Evolutionary conservation across 2,797 vertebrate genomes (phyloP).

Genomic region (Carduelis carduelis): DNA sequence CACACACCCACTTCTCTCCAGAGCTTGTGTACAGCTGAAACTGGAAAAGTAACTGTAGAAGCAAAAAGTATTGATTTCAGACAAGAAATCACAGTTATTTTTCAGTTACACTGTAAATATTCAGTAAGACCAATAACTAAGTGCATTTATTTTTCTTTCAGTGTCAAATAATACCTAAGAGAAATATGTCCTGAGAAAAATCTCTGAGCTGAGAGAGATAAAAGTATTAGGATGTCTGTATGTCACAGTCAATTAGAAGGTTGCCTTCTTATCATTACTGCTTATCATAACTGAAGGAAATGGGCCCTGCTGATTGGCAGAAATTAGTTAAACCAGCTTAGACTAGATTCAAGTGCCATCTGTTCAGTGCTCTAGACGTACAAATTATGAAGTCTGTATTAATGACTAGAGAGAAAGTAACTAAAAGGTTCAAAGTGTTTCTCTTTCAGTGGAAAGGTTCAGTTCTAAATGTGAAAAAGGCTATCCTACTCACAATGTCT

Average conservation of each 20-base stretch:
- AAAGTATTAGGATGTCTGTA: constrained; percentile 31
- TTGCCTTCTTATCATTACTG: constrained; percentile 34
- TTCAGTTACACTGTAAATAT: background rate
- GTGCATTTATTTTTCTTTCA: background rate
- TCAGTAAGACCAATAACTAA: background rate
- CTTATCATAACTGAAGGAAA: constrained; percentile 46
- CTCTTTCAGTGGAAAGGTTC: background rate
- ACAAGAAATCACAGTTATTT: background rate
- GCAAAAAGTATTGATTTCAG: background rate
- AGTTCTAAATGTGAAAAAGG: background rate
- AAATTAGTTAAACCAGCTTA: constrained; percentile 46
- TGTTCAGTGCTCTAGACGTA: background rate
- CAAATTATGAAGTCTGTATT: background rate
- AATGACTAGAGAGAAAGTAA: background rate
- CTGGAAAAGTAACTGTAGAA: background rate
- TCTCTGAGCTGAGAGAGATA: constrained; percentile 10
- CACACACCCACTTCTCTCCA: background rate
- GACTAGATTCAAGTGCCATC: background rate
- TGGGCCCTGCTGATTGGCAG: background rate
- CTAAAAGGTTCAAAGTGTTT: background rate
- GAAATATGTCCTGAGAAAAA: constrained; percentile 3
- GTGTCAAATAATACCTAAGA: background rate
- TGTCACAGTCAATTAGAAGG: constrained; percentile 43
- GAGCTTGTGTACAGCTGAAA: background rate
- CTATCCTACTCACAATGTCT: background rate